A percentile compares a stretch with the other conserved stretches of the same genome.
Evolutionary conservation across 2,113 vertebrate species (phyloP).

Genomic region (Lasiurus borealis): DNA sequence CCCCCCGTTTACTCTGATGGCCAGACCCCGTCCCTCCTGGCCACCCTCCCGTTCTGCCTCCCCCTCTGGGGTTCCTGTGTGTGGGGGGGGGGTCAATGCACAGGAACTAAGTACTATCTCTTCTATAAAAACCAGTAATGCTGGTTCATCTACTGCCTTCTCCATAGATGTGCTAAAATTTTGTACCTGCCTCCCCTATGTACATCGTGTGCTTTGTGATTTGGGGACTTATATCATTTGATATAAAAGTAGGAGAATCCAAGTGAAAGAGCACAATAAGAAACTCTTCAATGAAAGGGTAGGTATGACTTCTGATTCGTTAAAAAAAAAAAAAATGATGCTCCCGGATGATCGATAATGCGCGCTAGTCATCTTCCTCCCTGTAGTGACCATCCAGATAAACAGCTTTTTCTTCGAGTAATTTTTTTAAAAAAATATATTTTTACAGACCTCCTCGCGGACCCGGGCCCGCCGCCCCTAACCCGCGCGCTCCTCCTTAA

Average conservation of each 20-base stretch:
- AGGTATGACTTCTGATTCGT: constrained; percentile 5
- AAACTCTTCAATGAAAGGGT: not conserved
- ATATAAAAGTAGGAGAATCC: not conserved
- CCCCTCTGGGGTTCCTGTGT: not conserved
- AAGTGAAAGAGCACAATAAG: not conserved
- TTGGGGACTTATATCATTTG: constrained; percentile 3
- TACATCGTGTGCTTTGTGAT: not conserved
- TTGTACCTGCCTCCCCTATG: not conserved
- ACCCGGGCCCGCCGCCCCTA: no score
- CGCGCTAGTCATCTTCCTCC: not conserved
- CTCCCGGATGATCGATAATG: not conserved
- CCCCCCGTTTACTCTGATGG: not conserved
- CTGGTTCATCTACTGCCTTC: not conserved
- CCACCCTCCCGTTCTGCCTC: not conserved
- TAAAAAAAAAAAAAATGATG: constrained; percentile 1
- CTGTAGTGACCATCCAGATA: not conserved
- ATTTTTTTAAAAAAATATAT: no score
- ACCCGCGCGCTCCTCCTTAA: constrained; percentile 75
- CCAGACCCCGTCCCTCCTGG: not conserved
- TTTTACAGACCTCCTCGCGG: not conserved
- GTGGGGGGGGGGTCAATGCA: no score
- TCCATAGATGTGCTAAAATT: not conserved
- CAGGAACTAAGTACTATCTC: not conserved
- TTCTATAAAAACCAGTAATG: not conserved
- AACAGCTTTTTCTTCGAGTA: not conserved